These are phyloP conservation scores for Tetanocera ferruginea DNA, from an alignment of 2,888 invertebrate species.

Conservation along the genomic window DNA sequence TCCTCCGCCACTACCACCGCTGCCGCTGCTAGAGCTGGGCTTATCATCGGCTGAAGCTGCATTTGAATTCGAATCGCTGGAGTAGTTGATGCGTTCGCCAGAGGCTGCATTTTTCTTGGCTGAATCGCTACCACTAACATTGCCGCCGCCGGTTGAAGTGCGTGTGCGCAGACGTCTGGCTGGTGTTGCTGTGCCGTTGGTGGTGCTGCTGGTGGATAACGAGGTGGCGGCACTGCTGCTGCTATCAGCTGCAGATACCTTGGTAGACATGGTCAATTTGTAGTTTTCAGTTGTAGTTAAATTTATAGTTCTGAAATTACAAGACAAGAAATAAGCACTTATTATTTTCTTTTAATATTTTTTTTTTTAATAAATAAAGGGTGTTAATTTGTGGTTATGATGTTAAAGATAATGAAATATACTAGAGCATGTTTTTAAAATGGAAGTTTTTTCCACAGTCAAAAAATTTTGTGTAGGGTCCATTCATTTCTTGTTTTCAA, in stretches of 20 bases:
- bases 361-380: no score
- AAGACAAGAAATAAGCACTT: neutral
- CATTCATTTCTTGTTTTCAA: no score
- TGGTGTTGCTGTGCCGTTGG: conserved; percentile 61
- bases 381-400: no score
- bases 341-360: no score
- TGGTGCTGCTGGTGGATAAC: conserved; percentile 40
- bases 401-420: no score
- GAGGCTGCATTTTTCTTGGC: conserved; percentile 54
- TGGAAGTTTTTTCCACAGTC: no score
- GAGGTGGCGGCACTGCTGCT: conserved; percentile 27
- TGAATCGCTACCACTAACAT: conserved; percentile 62
- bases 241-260: conserved; percentile 44
- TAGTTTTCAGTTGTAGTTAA: neutral
- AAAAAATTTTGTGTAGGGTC: no score
- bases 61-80: conserved; percentile 49
- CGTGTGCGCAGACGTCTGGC: conserved; percentile 63
- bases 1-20: conserved; percentile 7
- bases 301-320: neutral
- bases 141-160: conserved; percentile 65
- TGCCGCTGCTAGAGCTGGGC: conserved; percentile 42
- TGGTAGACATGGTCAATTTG: conserved; percentile 48
- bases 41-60: conserved; percentile 45
- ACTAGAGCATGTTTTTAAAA: no score
- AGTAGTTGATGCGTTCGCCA: conserved; percentile 30